Conservation (phyloP, 2,797 vertebrate species). For the Cynopterus sphinx region DNA sequence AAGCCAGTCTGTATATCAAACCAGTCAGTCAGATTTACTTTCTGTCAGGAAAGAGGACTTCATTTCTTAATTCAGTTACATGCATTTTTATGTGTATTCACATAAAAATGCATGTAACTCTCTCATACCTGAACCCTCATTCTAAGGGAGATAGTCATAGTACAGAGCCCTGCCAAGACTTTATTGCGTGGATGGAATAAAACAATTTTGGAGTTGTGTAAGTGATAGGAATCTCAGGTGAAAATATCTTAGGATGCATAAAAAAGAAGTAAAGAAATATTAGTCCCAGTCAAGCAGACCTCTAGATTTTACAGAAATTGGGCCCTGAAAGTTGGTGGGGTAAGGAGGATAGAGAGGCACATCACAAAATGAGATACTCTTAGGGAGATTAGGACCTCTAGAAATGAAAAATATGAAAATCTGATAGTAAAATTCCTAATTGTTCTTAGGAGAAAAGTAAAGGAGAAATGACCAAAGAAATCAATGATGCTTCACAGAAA, state of each 20-base stretch:
- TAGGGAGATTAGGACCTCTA: neutral
- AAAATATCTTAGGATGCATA: neutral
- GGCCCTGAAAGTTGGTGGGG: neutral
- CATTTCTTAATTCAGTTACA: constrained; percentile 16
- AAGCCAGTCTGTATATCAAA: neutral
- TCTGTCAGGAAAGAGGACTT: neutral
- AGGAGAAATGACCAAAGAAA: neutral
- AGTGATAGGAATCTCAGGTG: neutral
- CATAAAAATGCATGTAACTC: too few species aligned
- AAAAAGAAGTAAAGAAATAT: neutral
- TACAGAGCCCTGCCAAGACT: neutral
- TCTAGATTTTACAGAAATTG: neutral
- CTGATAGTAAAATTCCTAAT: neutral
- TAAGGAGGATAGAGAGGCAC: neutral
- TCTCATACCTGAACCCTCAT: neutral
- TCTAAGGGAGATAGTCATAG: neutral
- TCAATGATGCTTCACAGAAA: neutral
- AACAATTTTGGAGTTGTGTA: neutral
- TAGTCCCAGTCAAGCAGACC: neutral
- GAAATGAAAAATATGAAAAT: neutral
- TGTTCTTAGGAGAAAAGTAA: neutral
- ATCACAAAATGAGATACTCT: neutral
- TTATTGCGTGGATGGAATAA: neutral
- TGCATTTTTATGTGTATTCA: neutral
- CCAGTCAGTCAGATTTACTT: constrained; percentile 6